Percentiles rank a stretch among this genome's conserved stretches.
These are phyloP conservation scores for Hoplostethus atlanticus DNA, from an alignment of 2,797 vertebrate species.

Conservation along the genomic window DNA sequence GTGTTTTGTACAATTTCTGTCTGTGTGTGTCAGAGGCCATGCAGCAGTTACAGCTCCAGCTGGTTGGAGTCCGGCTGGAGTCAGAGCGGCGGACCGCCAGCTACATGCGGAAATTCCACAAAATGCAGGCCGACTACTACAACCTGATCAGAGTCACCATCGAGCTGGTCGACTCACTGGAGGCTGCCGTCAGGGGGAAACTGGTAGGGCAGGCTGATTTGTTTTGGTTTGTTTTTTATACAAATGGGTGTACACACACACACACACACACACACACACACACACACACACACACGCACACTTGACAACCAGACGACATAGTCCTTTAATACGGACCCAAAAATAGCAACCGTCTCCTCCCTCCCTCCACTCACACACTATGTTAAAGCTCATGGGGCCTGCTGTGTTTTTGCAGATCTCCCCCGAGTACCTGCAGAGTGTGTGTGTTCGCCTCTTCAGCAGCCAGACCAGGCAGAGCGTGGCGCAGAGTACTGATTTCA, in stretches of 20 bases:
- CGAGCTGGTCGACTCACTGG: conserved; percentile 94
- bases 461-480: conserved; percentile 91
- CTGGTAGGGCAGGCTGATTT: conserved; percentile 85
- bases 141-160: conserved; percentile 93
- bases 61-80: conserved; percentile 74
- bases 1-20: not conserved
- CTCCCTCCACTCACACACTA: not conserved
- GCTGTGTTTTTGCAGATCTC: conserved; percentile 87
- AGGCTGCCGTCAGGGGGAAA: conserved; percentile 93
- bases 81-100: conserved; percentile 85
- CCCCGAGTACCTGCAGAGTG: conserved; percentile 93
- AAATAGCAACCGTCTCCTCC: not conserved
- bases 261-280: not conserved
- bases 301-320: not conserved
- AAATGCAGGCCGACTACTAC: conserved; percentile 91
- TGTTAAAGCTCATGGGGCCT: conserved; percentile 38
- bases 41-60: conserved; percentile 87
- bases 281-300: too few species aligned
- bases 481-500: conserved; percentile 92
- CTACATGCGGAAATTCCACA: conserved; percentile 87
- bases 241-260: not conserved
- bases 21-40: conserved; percentile 69
- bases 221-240: too few species aligned
- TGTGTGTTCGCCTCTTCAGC: conserved; percentile 92
- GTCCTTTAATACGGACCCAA: not conserved